A percentile compares a stretch with the other conserved stretches of the same genome.
Evolutionary conservation across 1,140 invertebrate species (phyloP).

Genomic region (Teleogryllus occipitalis): DNA sequence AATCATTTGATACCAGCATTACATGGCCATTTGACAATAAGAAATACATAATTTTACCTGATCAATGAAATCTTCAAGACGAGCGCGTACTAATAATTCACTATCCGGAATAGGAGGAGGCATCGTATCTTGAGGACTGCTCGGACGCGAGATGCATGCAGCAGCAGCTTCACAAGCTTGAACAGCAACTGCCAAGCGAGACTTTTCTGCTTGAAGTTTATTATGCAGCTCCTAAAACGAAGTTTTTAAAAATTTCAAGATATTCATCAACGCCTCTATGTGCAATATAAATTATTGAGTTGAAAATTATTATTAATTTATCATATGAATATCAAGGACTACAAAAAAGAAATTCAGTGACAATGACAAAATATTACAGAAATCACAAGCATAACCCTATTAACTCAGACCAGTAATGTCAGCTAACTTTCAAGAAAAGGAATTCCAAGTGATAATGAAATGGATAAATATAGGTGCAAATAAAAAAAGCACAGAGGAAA

Average conservation of each 20-base stretch:
- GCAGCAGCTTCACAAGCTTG: conserved; percentile 88
- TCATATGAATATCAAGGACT: background rate
- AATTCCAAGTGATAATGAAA: too few species aligned
- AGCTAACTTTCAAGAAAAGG: too few species aligned
- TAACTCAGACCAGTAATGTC: too few species aligned
- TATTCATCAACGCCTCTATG: background rate
- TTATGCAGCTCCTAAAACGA: conserved; percentile 62
- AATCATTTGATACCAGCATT: too few species aligned
- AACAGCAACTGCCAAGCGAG: conserved; percentile 72
- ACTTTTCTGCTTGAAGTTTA: conserved; percentile 78
- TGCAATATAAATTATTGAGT: background rate
- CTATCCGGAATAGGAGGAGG: conserved; percentile 72
- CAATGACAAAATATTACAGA: background rate
- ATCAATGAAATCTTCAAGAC: conserved; percentile 83
- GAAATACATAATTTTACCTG: conserved; percentile 52
- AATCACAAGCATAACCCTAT: background rate
- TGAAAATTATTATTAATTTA: background rate
- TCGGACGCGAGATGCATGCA: conserved; percentile 81
- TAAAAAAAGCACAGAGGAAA: background rate
- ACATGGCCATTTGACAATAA: too few species aligned
- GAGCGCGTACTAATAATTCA: conserved; percentile 71
- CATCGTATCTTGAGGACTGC: conserved; percentile 72
- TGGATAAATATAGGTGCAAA: background rate
- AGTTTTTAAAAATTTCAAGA: conserved; percentile 12
- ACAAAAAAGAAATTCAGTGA: background rate